Conservation (phyloP, 2,888 invertebrate species). For the Scaptomyza parva region DNA sequence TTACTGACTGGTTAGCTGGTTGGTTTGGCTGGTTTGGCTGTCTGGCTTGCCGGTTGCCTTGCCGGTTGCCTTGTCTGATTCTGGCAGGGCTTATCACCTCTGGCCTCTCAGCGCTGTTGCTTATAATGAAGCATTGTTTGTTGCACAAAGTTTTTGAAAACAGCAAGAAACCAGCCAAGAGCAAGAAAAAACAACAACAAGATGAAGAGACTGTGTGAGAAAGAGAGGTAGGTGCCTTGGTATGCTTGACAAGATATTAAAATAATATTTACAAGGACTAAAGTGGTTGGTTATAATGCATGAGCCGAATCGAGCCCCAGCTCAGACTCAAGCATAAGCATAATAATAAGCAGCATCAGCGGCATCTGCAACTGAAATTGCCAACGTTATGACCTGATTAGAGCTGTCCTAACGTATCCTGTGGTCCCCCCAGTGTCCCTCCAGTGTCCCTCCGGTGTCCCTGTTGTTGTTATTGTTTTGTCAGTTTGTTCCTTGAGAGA, state of each 20-base stretch:
- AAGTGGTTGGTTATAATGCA: slow-evolving; percentile 67
- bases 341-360: slow-evolving; percentile 33
- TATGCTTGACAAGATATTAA: slow-evolving; percentile 70
- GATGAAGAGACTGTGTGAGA: neutral
- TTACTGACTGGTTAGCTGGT: slow-evolving; percentile 11
- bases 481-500: slow-evolving; percentile 47
- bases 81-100: slow-evolving; percentile 79
- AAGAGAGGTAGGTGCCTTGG: slow-evolving; percentile 1
- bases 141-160: slow-evolving; percentile 75
- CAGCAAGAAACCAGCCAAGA: slow-evolving; percentile 59
- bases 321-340: slow-evolving; percentile 18
- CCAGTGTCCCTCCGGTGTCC: slow-evolving; percentile 12
- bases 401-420: slow-evolving; percentile 25
- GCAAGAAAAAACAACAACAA: slow-evolving; percentile 27
- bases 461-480: slow-evolving; percentile 61
- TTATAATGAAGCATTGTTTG: slow-evolving; percentile 80
- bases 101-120: slow-evolving; percentile 64
- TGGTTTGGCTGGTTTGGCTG: neutral
- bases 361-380: slow-evolving; percentile 38
- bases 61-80: slow-evolving; percentile 47
- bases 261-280: slow-evolving; percentile 73
- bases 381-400: slow-evolving; percentile 57
- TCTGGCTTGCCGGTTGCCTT: neutral
- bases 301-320: slow-evolving; percentile 26
- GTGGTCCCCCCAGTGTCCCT: neutral